Conservation (phyloP, 2,113 vertebrate genomes). For the Seriola dumerili region DNA sequence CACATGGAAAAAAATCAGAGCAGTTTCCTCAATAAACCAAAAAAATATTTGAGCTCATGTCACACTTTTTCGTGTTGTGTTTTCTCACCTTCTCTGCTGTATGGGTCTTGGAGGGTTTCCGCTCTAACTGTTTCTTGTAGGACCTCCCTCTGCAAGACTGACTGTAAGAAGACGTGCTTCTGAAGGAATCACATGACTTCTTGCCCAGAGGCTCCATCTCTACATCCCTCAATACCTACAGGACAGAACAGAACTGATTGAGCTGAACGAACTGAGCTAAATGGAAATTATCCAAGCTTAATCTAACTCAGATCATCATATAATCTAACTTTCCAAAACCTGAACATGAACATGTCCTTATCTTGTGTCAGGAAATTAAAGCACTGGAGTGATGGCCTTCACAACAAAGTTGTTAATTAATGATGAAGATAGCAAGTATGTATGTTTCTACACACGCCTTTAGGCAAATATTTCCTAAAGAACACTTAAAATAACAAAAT, state of each 20-base stretch:
- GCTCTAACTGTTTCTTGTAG: slow-evolving; percentile 47
- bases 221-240: slow-evolving; percentile 75
- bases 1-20: not conserved
- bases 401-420: too few species aligned
- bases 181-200: slow-evolving; percentile 62
- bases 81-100: slow-evolving; percentile 69
- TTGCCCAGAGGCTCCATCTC: slow-evolving; percentile 66
- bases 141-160: slow-evolving; percentile 58
- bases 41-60: not conserved
- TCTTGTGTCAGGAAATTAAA: too few species aligned
- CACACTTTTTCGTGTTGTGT: not conserved
- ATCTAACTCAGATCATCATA: not conserved
- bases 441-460: too few species aligned
- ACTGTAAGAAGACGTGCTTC: slow-evolving; percentile 47
- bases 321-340: not conserved
- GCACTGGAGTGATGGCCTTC: too few species aligned
- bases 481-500: too few species aligned
- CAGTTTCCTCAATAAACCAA: not conserved
- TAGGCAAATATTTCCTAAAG: too few species aligned
- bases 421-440: too few species aligned
- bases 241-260: not conserved
- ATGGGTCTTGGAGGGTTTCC: slow-evolving; percentile 37
- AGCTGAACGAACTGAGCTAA: not conserved
- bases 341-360: too few species aligned
- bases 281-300: not conserved